phyloP scores from a whole-genome alignment of 2,113 vertebrate genomes.

The Grammomys surdaster region DNA sequence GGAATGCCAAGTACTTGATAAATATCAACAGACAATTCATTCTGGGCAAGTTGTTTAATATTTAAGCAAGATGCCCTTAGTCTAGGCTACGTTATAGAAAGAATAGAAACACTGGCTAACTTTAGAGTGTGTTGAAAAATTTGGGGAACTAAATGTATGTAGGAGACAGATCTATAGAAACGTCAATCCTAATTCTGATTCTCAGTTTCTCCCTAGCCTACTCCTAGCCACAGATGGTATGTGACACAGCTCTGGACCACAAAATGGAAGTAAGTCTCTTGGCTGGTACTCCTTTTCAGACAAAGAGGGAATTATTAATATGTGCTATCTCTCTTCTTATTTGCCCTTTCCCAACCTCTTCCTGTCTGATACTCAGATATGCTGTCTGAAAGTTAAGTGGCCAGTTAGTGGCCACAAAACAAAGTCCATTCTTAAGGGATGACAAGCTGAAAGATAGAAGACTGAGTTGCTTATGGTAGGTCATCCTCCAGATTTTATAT shows the following conservation, averaged over 20 bases:
- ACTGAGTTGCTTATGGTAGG: neutral
- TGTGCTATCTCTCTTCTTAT: neutral
- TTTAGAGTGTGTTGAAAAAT: neutral
- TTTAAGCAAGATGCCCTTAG: constrained; percentile 46
- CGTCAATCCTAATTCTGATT: neutral
- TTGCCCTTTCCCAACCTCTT: neutral
- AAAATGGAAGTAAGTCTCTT: neutral
- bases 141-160: constrained; percentile 5
- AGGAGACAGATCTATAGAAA: neutral
- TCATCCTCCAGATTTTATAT: neutral
- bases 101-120: neutral
- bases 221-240: neutral
- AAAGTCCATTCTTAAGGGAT: neutral
- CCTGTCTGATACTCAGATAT: neutral
- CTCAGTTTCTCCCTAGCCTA: neutral
- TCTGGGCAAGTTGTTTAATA: neutral
- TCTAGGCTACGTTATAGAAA: neutral
- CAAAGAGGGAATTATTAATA: neutral
- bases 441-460: neutral
- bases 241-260: neutral
- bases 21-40: neutral
- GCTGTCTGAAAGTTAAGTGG: neutral
- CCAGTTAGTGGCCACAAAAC: neutral
- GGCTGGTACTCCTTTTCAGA: neutral
- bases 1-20: neutral